A percentile compares a stretch with the other conserved stretches of the same genome.
Evolutionary conservation across 1,140 invertebrate species (phyloP).

Genomic region (Hylyphantes graminicola): DNA sequence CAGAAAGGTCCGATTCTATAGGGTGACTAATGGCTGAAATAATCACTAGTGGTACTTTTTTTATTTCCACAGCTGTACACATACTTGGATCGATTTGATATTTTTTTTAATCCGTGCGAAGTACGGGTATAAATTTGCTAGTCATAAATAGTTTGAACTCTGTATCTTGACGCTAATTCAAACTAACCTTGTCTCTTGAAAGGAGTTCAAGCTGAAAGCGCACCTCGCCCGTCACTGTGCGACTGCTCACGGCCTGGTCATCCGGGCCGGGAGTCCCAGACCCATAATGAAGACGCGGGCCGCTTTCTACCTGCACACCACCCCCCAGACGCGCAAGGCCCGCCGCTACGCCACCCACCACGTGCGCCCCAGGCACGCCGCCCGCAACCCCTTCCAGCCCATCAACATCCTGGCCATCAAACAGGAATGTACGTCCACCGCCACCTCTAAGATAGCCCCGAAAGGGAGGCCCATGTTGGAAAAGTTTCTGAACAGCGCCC

Average conservation of each 20-base stretch:
- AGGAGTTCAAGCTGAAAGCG: constrained; percentile 91
- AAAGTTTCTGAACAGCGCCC: too few relatives aligned
- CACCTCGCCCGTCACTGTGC: constrained; percentile 92
- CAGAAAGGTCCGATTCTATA: too few relatives aligned
- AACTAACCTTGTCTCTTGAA: background rate
- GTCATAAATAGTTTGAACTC: too few relatives aligned
- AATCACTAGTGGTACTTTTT: too few relatives aligned
- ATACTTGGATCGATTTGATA: too few relatives aligned
- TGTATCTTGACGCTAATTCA: background rate
- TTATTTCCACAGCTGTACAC: too few relatives aligned
- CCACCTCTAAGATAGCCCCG: too few relatives aligned
- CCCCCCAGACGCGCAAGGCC: constrained; percentile 86
- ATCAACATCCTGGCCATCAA: constrained; percentile 87
- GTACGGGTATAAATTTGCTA: too few relatives aligned
- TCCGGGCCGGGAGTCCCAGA: constrained; percentile 79
- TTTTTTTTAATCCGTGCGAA: too few relatives aligned
- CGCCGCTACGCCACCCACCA: constrained; percentile 83
- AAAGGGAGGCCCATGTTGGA: too few relatives aligned
- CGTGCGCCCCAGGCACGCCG: constrained; percentile 84
- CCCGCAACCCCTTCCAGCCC: constrained; percentile 86
- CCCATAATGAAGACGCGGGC: constrained; percentile 97
- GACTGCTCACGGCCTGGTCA: constrained; percentile 84
- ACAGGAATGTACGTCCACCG: constrained; percentile 77
- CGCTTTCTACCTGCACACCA: constrained; percentile 91
- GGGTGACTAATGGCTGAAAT: too few relatives aligned